Evolutionary conservation across 1,140 invertebrate species (phyloP).

Genomic region (Heterodera schachtii): DNA sequence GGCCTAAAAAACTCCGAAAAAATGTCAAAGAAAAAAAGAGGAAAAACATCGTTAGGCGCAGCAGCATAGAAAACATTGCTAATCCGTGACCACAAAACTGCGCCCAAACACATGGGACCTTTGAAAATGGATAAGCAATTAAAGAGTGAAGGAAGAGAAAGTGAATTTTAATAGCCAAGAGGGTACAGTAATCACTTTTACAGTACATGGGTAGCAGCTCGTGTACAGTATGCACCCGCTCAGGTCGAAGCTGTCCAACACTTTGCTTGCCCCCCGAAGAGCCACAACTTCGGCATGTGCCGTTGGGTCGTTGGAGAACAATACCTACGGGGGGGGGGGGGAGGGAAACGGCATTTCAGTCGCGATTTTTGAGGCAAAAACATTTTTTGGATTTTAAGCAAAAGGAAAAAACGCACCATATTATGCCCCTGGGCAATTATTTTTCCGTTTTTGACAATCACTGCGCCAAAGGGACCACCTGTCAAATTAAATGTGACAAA

Average conservation of each 20-base stretch:
- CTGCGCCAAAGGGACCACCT: constrained; percentile 54
- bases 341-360: too few relatives aligned
- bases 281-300: constrained; percentile 63
- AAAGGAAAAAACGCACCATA: constrained; percentile 47
- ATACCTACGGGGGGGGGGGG: constrained; percentile 45
- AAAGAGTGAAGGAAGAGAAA: too few relatives aligned
- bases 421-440: constrained; percentile 59
- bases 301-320: constrained; percentile 61
- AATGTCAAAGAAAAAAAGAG: not conserved
- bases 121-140: not conserved
- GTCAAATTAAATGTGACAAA: not conserved
- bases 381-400: not conserved
- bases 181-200: too few relatives aligned
- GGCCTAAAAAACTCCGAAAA: constrained; percentile 33
- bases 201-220: constrained; percentile 61
- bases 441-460: constrained; percentile 56
- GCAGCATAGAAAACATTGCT: constrained; percentile 62
- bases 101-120: constrained; percentile 64
- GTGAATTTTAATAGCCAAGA: too few relatives aligned
- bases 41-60: constrained; percentile 50
- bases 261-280: constrained; percentile 58
- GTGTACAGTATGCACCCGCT: constrained; percentile 61
- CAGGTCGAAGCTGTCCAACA: constrained; percentile 50
- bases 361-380: too few relatives aligned
- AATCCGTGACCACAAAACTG: constrained; percentile 58